Percentiles rank a stretch among this genome's conserved stretches.
These are phyloP conservation scores for Patella caerulea DNA, from an alignment of 2,888 invertebrate species.

Conservation along the genomic window DNA sequence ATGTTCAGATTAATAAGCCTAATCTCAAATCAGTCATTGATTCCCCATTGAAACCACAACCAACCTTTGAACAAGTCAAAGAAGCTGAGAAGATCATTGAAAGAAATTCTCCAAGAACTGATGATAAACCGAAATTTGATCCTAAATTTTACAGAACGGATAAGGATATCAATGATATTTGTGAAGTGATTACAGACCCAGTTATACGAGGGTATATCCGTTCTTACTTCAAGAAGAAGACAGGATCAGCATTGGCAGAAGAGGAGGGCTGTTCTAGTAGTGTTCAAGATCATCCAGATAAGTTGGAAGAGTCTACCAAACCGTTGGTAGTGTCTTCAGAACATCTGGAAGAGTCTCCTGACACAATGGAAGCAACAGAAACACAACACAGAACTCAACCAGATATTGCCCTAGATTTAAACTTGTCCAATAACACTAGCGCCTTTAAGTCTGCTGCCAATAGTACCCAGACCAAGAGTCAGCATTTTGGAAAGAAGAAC, in stretches of 20 bases:
- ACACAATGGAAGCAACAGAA: background rate
- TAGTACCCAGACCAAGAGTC: background rate
- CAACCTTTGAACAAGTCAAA: background rate
- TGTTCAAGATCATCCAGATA: background rate
- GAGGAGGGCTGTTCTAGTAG: background rate
- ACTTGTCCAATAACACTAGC: background rate
- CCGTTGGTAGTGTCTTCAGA: background rate
- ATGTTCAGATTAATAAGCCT: background rate
- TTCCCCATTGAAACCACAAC: background rate
- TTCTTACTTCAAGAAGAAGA: conserved; percentile 48
- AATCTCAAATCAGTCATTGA: background rate
- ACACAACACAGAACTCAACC: background rate
- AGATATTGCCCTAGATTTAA: background rate
- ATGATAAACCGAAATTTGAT: conserved; percentile 37
- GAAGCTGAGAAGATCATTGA: background rate
- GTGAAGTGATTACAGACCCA: conserved; percentile 53
- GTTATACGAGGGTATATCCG: conserved; percentile 55
- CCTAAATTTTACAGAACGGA: conserved; percentile 36
- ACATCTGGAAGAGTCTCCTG: background rate
- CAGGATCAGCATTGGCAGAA: conserved; percentile 11
- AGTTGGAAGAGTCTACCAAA: background rate
- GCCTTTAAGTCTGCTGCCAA: background rate
- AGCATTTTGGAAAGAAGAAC: conserved; percentile 27
- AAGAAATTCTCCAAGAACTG: conserved; percentile 46
- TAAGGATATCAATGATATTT: conserved; percentile 53